Evolutionary conservation across 92 coral and sea anemone genomes (phyloP), one percentile per base, ranked within the genome.

Genomic region (Palythoa caribaeorum): DNA sequence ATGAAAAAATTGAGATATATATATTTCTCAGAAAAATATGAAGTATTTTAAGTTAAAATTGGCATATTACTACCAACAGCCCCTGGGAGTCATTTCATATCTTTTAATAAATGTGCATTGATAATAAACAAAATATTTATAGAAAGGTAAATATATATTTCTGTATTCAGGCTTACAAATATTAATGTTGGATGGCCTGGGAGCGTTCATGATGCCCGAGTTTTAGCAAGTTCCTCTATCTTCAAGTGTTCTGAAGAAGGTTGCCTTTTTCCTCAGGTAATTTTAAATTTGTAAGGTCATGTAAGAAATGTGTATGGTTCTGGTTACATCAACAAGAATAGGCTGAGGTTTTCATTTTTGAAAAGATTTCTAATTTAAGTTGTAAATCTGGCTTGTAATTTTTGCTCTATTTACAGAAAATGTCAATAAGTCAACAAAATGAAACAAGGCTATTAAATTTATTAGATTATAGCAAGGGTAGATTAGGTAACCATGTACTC

Each of bases 131-230:
- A 69, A 20, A 69, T n/a, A 69, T 69, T 1, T 69, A 3, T 69
- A 69, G 38, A 69, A 69, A 69, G 38, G 37, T 20, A 69, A 28
- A 21, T 65, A 69, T 1, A 9, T n/a, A 35, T 13, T 71, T 36
- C 14, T 71, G 47, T 20, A 71, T 28, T 37, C 44, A 71, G 50
- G 76, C 76, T 71, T 28, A 71, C 76, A 71, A 69, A 71, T 71
- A 10, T 71, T 35, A 71, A 71, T 71, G 16, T 71, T 71, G 76
- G 76, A 28, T 71, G 76, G 76, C 76, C 76, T 4, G 76, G 76
- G 44, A 71, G 48, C 17, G 47, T 71, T 36, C 47, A 71, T 15
- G 47, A 69, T 69, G 44, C 38, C 73, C 73, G 73, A 69, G 71
- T 65, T 65, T n/a, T 65, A 16, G 20, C 71, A 65, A 65, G 71